Evolutionary conservation across 2,113 vertebrate genomes (phyloP).

Genomic region (Rhizomys pruinosus): DNA sequence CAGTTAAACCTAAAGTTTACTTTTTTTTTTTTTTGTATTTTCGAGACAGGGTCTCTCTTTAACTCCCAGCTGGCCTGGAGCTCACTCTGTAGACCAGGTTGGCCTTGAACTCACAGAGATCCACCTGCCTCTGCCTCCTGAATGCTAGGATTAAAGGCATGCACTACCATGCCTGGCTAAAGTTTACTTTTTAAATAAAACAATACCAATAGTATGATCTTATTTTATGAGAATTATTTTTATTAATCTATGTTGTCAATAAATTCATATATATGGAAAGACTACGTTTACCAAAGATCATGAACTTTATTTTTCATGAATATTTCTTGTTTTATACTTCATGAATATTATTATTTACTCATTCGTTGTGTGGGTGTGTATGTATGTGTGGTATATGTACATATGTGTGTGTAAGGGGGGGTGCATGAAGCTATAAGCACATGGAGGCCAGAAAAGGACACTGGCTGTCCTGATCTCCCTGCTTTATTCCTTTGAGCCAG

Average conservation of each 20-base stretch:
- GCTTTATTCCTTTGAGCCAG: background rate
- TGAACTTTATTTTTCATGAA: no score
- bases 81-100: no score
- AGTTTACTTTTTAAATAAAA: background rate
- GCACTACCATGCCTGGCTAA: no score
- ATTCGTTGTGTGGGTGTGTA: background rate
- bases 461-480: background rate
- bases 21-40: no score
- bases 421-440: background rate
- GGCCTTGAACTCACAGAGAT: no score
- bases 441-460: background rate
- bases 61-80: no score
- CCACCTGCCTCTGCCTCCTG: no score
- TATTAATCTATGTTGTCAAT: background rate
- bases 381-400: background rate
- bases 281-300: background rate
- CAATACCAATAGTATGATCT: background rate
- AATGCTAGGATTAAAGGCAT: no score
- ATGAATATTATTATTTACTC: background rate
- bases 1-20: slow-evolving; percentile 1
- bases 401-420: background rate
- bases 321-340: background rate
- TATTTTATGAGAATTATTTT: slow-evolving; percentile 35
- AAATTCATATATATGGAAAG: background rate
- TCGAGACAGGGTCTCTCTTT: no score